These are phyloP conservation scores for Argyra leucocephala DNA, from an alignment of 2,888 invertebrate genomes.

Conservation along the genomic window DNA sequence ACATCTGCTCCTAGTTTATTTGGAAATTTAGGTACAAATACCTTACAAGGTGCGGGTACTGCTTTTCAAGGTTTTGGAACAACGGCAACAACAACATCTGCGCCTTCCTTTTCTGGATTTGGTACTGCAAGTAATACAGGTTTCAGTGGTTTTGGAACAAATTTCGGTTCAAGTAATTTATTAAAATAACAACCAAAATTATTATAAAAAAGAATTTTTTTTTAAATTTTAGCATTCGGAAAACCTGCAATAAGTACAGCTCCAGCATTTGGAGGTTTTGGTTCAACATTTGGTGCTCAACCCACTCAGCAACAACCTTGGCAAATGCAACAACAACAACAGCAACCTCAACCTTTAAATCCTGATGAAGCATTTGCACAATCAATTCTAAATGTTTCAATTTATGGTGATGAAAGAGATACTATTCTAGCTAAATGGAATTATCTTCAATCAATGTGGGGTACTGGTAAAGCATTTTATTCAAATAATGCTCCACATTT, in stretches of 20 bases:
- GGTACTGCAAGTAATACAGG: constrained; percentile 31
- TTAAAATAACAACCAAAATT: background rate
- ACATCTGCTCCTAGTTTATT: constrained; percentile 31
- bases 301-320: constrained; percentile 28
- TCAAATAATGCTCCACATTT: constrained; percentile 61
- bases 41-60: constrained; percentile 17
- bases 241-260: constrained; percentile 28
- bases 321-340: constrained; percentile 43
- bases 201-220: background rate
- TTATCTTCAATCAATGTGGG: constrained; percentile 62
- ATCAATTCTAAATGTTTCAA: constrained; percentile 65
- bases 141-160: constrained; percentile 43
- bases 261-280: constrained; percentile 48
- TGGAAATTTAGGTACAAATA: constrained; percentile 23
- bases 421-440: constrained; percentile 90
- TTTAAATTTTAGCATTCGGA: constrained; percentile 7
- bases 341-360: constrained; percentile 47
- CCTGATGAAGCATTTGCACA: constrained; percentile 62
- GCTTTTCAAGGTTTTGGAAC: constrained; percentile 37
- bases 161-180: constrained; percentile 26
- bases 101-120: constrained; percentile 45
- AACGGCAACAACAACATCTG: constrained; percentile 33
- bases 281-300: constrained; percentile 47
- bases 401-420: constrained; percentile 93
- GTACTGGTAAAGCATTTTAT: constrained; percentile 65